phyloP scores from a whole-genome alignment of 2,888 invertebrate species.

The Drosophila nr. perissopoda region DNA sequence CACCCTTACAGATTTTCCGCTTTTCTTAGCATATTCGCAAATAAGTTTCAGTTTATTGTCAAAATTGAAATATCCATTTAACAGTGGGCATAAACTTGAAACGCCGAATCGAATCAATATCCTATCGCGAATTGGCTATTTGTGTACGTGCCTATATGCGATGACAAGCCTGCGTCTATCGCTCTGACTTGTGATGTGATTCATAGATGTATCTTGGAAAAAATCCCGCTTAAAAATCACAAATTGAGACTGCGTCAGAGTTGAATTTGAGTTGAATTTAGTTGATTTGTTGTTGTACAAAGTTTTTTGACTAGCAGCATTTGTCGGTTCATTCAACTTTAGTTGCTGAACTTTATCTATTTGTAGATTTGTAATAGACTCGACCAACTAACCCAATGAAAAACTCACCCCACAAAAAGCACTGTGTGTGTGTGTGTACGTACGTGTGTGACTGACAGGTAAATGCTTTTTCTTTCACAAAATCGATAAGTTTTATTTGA shows the following conservation, averaged over 20 bases:
- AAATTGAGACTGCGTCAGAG: conserved; percentile 6
- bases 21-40: neutral
- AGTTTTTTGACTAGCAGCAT: conserved; percentile 3
- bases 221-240: conserved; percentile 31
- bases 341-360: conserved; percentile 32
- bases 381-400: conserved; percentile 56
- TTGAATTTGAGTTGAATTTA: neutral
- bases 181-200: conserved; percentile 62
- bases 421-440: conserved; percentile 6
- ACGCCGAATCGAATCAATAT: conserved; percentile 62
- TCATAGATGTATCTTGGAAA: conserved; percentile 35
- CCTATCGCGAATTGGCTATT: conserved; percentile 42
- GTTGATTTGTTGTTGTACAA: conserved; percentile 1
- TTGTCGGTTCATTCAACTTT: conserved; percentile 51
- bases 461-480: conserved; percentile 44
- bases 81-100: neutral
- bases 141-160: conserved; percentile 53
- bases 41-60: too few relatives aligned
- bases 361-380: conserved; percentile 21
- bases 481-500: conserved; percentile 53
- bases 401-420: conserved; percentile 23
- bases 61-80: neutral
- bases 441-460: conserved; percentile 31
- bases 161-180: conserved; percentile 35
- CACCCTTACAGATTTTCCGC: neutral